Conservation (phyloP, 2,797 vertebrate species). For the Rhinella marina region DNA sequence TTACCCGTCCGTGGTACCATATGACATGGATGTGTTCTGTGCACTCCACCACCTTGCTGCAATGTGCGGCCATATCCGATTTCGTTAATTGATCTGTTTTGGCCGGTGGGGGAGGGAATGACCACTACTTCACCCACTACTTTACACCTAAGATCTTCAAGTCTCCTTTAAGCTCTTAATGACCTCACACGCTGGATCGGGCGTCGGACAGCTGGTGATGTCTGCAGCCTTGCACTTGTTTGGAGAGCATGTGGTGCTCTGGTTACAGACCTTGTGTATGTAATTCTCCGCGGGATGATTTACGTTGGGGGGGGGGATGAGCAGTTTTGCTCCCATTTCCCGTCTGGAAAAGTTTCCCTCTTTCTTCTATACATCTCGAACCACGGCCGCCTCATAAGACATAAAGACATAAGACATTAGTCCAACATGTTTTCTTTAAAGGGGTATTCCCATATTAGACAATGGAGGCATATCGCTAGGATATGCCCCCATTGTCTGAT, state of each 20-base stretch:
- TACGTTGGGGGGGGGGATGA: background rate
- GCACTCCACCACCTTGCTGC: background rate
- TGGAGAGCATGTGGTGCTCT: background rate
- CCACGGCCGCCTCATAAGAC: too few species aligned
- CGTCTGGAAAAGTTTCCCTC: background rate
- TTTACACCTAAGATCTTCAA: conserved; percentile 3
- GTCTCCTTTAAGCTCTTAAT: background rate
- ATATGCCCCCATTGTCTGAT: too few species aligned
- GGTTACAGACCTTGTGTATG: background rate
- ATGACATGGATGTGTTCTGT: background rate
- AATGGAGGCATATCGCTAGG: too few species aligned
- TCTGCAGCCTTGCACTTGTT: background rate
- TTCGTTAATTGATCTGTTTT: background rate
- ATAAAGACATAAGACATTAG: too few species aligned
- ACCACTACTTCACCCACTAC: background rate
- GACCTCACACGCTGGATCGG: background rate
- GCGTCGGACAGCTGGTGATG: background rate
- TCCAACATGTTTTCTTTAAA: too few species aligned
- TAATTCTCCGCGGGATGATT: background rate
- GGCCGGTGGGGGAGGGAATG: background rate
- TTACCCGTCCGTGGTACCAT: too few species aligned
- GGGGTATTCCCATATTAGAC: too few species aligned
- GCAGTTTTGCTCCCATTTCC: background rate
- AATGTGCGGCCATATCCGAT: background rate
- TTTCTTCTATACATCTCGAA: too few species aligned